These are phyloP conservation scores for Carcinoscorpius rotundicauda DNA, from an alignment of 1,140 invertebrate genomes.

Conservation along the genomic window DNA sequence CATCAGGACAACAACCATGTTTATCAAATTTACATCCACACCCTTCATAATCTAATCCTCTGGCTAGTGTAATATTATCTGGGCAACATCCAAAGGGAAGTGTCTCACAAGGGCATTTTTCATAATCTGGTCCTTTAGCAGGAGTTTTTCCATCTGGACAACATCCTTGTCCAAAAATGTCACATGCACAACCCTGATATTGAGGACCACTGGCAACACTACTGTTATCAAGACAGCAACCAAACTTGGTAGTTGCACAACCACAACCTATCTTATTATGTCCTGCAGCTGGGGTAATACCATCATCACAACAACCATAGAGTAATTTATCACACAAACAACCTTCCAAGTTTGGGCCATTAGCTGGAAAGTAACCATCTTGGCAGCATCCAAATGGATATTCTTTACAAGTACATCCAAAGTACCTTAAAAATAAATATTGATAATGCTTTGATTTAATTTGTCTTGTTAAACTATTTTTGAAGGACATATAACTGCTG, in stretches of 20 bases:
- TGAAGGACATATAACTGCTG: too few relatives aligned
- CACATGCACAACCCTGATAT: background rate
- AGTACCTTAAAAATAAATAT: too few relatives aligned
- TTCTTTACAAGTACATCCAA: conserved; percentile 34
- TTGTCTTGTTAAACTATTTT: too few relatives aligned
- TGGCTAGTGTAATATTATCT: conserved; percentile 64
- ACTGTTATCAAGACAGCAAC: conserved; percentile 37
- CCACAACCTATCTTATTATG: conserved; percentile 65
- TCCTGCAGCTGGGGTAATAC: conserved; percentile 51
- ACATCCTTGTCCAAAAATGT: conserved; percentile 51
- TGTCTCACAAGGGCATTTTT: conserved; percentile 49
- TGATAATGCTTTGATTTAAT: too few relatives aligned
- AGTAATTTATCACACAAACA: conserved; percentile 44
- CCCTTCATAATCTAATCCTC: conserved; percentile 34
- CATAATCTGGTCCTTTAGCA: conserved; percentile 65
- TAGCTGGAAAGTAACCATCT: conserved; percentile 67
- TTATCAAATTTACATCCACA: conserved; percentile 41
- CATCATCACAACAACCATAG: conserved; percentile 45
- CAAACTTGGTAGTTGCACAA: conserved; percentile 44
- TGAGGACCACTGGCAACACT: background rate
- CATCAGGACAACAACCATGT: conserved; percentile 39
- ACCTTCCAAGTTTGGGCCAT: conserved; percentile 44
- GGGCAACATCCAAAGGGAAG: conserved; percentile 63
- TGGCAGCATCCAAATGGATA: conserved; percentile 67
- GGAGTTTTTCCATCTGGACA: conserved; percentile 72